Evolutionary conservation across 2,888 invertebrate genomes (phyloP).

Genomic region (Hofmannophila pseudospretella): DNA sequence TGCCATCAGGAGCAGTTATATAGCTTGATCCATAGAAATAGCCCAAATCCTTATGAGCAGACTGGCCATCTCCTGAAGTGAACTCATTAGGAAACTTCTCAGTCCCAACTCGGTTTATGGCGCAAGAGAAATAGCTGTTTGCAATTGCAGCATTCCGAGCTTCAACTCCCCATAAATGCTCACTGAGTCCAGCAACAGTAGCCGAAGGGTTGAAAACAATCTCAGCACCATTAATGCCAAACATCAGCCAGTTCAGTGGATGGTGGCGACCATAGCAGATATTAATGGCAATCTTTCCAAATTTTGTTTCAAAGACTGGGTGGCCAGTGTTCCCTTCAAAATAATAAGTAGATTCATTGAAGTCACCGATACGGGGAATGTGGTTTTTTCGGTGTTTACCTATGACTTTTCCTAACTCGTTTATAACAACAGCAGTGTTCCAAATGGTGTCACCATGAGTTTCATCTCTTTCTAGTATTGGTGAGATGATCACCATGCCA

Average conservation of each 20-base stretch:
- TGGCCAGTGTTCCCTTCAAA: constrained; percentile 97
- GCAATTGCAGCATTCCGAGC: constrained; percentile 98
- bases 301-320: constrained; percentile 93
- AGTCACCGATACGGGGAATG: constrained; percentile 98
- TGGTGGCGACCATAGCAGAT: constrained; percentile 99
- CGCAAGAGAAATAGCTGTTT: constrained; percentile 96
- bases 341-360: constrained; percentile 99
- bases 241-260: constrained; percentile 99
- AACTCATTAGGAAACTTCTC: constrained; percentile 85
- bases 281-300: constrained; percentile 94
- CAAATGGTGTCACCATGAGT: constrained; percentile 92
- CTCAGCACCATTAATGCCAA: constrained; percentile 98
- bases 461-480: constrained; percentile 96
- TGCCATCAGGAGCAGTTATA: constrained; percentile 95
- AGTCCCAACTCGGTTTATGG: constrained; percentile 95
- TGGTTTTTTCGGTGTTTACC: constrained; percentile 99
- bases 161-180: constrained; percentile 97
- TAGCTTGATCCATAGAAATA: constrained; percentile 99
- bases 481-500: constrained; percentile 96
- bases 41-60: constrained; percentile 93
- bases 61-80: constrained; percentile 80
- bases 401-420: constrained; percentile 88
- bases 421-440: constrained; percentile 97
- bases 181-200: constrained; percentile 88
- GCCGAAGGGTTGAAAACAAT: constrained; percentile 99